Evolutionary conservation across 2,797 vertebrate species (phyloP), one percentile per base, ranked within the genome.

Genomic region (Oreochromis grahami): DNA sequence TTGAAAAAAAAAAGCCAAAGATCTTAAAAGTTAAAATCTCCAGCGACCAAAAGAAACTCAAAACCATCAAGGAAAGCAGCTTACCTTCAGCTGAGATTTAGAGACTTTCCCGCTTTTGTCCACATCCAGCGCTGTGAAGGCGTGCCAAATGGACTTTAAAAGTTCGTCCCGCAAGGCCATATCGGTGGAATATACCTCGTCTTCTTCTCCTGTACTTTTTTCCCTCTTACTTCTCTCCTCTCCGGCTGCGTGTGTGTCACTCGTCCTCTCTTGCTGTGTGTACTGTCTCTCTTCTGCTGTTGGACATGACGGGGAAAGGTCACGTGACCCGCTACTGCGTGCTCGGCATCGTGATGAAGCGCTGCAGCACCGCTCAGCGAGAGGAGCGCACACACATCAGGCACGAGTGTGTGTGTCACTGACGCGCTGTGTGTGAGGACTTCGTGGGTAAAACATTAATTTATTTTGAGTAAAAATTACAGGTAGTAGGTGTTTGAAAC

Each of bases 41-140:
- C 7, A 5, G 10, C 12, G 43, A 2, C 11, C 5, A 9, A 2
- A 6, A 15, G 5, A 10, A 8, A 2, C 43, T 41, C 29, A 13
- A 15, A 13, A 26, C 5, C 48, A 43, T 5, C 7, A 2, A 17
- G 50, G 14, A 3, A 10, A 41, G 24, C 26, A 63, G n/a, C 68
- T 29, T 51, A 87, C 98, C 97, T 99, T 99, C 3, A 99, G 96
- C 89, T 99, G 98, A 2, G 98, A 99, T 90, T 99, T 99, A 88
- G 98, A 99, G 7, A 99, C 98, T 89, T 99, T 99, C n/a, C 98
- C 98, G 91, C 97, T 98, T 81, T 95, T 96, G 94, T 99, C 98
- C 89, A 98, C 89, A 81, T 99, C 98, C 89, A 99, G 96, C 0
- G 98, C 97, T 0, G 98, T 98, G 88, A 99, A 99, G 3, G 98